phyloP scores from a whole-genome alignment of 2,113 vertebrate species.

The Chloropsis hardwickii region DNA sequence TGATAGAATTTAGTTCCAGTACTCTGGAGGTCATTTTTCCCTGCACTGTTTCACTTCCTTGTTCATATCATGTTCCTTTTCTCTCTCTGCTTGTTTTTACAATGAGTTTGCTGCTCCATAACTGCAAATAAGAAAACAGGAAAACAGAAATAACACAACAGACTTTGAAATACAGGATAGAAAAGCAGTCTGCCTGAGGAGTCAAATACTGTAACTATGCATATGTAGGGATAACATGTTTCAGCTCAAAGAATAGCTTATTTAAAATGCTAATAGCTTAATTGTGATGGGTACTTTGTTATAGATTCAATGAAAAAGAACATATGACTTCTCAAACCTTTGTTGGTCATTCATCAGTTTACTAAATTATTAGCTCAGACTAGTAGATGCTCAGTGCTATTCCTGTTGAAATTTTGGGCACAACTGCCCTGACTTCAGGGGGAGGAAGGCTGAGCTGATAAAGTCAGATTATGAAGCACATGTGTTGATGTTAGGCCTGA shows the following conservation, averaged over 20 bases:
- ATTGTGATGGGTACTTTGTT: background rate
- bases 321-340: background rate
- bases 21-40: background rate
- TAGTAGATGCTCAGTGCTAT: background rate
- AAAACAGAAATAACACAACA: accelerated
- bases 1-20: background rate
- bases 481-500: background rate
- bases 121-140: background rate
- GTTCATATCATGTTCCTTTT: background rate
- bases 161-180: background rate
- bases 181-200: background rate
- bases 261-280: background rate
- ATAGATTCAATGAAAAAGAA: background rate
- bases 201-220: background rate
- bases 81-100: background rate
- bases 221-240: background rate
- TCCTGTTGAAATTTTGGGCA: background rate
- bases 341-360: background rate
- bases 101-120: background rate
- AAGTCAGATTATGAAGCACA: background rate
- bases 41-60: background rate
- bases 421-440: background rate
- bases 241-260: background rate
- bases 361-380: background rate
- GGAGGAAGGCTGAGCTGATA: background rate